These are phyloP conservation scores for Pseudopodoces humilis DNA, from an alignment of 2,113 vertebrate species.

Conservation along the genomic window DNA sequence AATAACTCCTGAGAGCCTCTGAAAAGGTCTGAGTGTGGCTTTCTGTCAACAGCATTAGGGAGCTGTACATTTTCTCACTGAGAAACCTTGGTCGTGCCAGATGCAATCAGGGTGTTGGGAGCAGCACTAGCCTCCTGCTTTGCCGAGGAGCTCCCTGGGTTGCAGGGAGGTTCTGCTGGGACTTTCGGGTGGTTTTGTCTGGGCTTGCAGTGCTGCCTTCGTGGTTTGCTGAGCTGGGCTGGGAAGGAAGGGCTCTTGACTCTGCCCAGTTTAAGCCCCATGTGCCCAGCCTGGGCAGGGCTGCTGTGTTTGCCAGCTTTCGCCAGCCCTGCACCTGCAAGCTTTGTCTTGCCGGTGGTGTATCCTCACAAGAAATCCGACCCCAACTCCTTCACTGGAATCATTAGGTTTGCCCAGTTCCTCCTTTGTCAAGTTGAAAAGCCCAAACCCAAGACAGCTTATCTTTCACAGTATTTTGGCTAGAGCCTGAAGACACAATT, in stretches of 20 bases:
- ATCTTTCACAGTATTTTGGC: background rate
- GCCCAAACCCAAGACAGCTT: background rate
- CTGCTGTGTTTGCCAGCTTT: background rate
- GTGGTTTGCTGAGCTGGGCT: fast-evolving
- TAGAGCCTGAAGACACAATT: background rate
- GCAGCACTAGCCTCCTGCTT: slow-evolving; percentile 47
- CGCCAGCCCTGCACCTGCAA: background rate
- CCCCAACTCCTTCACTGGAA: fast-evolving
- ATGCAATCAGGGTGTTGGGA: slow-evolving; percentile 68
- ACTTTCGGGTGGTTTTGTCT: background rate
- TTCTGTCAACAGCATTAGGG: slow-evolving; percentile 73
- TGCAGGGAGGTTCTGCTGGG: background rate
- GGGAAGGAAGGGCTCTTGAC: background rate
- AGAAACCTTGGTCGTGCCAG: slow-evolving; percentile 77
- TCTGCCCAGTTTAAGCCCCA: fast-evolving
- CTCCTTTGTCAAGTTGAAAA: background rate
- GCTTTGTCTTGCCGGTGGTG: background rate
- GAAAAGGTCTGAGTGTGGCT: slow-evolving; percentile 77
- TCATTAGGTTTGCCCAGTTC: background rate
- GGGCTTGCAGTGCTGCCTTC: background rate
- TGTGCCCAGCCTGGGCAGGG: background rate
- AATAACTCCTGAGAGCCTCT: slow-evolving; percentile 75
- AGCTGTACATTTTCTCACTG: slow-evolving; percentile 71
- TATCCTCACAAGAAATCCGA: background rate
- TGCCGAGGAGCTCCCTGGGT: background rate